Evolutionary conservation across 2,113 vertebrate genomes (phyloP).

Genomic region (Silurus asotus): DNA sequence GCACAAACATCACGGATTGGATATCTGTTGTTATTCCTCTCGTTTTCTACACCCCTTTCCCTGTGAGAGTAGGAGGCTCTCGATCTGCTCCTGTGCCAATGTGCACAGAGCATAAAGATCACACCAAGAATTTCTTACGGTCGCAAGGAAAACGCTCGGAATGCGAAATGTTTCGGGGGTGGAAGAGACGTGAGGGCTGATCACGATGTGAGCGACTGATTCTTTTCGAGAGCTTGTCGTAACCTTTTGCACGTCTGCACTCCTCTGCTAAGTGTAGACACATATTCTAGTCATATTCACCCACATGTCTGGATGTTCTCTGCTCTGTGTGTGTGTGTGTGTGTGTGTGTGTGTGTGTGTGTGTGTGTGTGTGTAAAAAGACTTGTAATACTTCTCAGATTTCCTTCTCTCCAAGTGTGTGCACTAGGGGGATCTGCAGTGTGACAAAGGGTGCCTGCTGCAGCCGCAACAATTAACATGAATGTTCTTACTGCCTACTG

Average conservation of each 20-base stretch:
- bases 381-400: conserved; percentile 38
- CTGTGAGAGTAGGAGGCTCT: conserved; percentile 11
- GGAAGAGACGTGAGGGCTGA: background rate
- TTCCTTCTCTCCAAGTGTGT: conserved; percentile 21
- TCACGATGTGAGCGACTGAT: background rate
- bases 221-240: conserved; percentile 11
- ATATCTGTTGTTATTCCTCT: background rate
- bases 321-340: conserved; percentile 12
- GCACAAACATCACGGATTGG: background rate
- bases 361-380: conserved; percentile 22
- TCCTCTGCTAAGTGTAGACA: conserved; percentile 14
- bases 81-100: background rate
- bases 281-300: conserved; percentile 40
- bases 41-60: background rate
- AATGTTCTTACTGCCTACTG: conserved; percentile 52
- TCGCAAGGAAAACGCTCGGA: background rate
- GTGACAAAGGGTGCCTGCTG: conserved; percentile 52
- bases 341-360: conserved; percentile 33
- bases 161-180: background rate
- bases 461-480: conserved; percentile 76
- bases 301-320: conserved; percentile 41
- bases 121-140: background rate
- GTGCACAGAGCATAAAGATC: conserved; percentile 22
- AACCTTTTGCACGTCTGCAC: conserved; percentile 38
- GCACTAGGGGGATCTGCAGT: conserved; percentile 49